These are phyloP conservation scores for Lacerta bilineata DNA, from an alignment of 2,797 vertebrate species.

Conservation along the genomic window DNA sequence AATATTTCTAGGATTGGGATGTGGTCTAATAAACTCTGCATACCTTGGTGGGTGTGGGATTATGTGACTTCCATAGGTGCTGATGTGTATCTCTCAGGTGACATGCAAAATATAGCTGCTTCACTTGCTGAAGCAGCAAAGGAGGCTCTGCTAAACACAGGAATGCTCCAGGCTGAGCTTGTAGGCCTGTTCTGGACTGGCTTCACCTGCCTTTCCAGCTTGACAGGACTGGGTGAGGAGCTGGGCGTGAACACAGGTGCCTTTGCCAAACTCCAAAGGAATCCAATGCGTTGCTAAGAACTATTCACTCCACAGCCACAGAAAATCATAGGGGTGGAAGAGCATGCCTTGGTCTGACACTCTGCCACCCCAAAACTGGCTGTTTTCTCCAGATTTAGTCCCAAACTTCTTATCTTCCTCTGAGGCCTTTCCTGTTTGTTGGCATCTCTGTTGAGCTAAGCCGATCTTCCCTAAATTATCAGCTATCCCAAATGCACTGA, in stretches of 20 bases:
- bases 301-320: neutral
- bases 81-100: neutral
- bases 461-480: neutral
- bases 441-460: neutral
- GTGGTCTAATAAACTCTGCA: neutral
- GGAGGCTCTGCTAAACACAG: slow-evolving; percentile 8
- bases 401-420: neutral
- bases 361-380: neutral
- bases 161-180: slow-evolving; percentile 9
- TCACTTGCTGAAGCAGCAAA: slow-evolving; percentile 21
- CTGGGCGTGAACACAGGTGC: slow-evolving; percentile 31
- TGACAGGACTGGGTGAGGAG: slow-evolving; percentile 13
- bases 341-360: neutral
- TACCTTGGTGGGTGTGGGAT: neutral
- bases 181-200: slow-evolving; percentile 17
- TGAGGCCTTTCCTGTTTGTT: neutral
- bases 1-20: neutral
- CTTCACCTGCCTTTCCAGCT: slow-evolving; percentile 31
- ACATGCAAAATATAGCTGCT: neutral
- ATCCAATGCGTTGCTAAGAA: neutral
- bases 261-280: slow-evolving; percentile 11
- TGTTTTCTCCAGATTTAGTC: neutral
- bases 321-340: neutral
- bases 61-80: neutral
- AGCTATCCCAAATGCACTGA: neutral